Base-by-base conservation (phyloP, 1,140 invertebrate genomes). In the Polypedilum vanderplanki region DNA sequence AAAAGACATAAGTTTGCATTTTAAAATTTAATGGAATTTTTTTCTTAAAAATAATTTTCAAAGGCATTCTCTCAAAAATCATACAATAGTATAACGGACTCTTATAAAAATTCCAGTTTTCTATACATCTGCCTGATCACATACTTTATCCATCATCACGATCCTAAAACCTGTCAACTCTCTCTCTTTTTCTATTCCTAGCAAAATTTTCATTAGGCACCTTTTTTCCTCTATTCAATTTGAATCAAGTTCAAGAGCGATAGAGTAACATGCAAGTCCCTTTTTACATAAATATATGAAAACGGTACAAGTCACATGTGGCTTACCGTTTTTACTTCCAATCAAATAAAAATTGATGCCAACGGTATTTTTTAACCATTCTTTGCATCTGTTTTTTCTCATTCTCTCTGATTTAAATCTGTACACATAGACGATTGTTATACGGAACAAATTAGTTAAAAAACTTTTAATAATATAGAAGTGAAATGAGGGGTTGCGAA, bases 221-320 rank as follows among this genome's bases (percentile, higher is more conserved):
- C 24, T 33, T 33, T 33, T 33, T 33, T 33, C 24, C 24, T 33
- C 24, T 33, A 3, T 33, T 33, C 24, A 33, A 33, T 33, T 15
- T 57, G 8, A 57, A n/a, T 57, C 46, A 57, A 57, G 46, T 57
- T 57, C 46, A 57, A 57, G 46, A 57, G 46, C n/a, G n/a, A 57
- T 4, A 57, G 46, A 57, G 12, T 57, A 57, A 12, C 46, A 15
- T n/a, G 15, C 4, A 57, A n/a, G 15, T 57, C 46, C 46, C 46
- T 57, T 57, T n/a, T 15, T n/a, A 57, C 46, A 12, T 46, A 46
- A 46, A 46, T 46, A 46, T 15, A 57, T n/a, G n/a, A 57, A 46
- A 46, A 46, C 9, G 9, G 15, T 46, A 46, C 41, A 46, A 4
- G 12, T 57, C 46, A 9, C 12, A 57, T 15, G n/a, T 57, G 12